Percentiles rank a stretch among this genome's conserved stretches.
These are phyloP conservation scores for Turdus rufiventris DNA, from an alignment of 2,113 vertebrate genomes.

Conservation along the genomic window DNA sequence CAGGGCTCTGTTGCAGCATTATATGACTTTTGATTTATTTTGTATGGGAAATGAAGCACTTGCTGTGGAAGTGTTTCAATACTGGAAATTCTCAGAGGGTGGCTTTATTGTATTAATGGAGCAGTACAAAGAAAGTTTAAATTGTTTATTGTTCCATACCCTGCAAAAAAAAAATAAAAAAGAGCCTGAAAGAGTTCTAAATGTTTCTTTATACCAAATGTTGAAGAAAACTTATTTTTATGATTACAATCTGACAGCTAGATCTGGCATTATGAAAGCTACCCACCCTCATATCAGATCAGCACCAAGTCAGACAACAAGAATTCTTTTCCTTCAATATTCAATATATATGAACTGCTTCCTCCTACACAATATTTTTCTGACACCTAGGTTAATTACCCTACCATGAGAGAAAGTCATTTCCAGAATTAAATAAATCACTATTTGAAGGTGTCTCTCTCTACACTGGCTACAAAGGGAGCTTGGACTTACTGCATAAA, in stretches of 20 bases:
- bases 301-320: neutral
- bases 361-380: neutral
- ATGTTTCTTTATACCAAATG: neutral
- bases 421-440: neutral
- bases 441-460: neutral
- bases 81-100: slow-evolving; percentile 28
- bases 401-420: neutral
- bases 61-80: neutral
- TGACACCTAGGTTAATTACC: neutral
- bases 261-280: neutral
- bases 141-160: neutral
- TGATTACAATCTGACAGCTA: neutral
- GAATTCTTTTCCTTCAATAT: neutral
- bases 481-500: neutral
- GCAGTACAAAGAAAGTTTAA: neutral
- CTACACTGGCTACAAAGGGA: neutral
- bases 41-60: neutral
- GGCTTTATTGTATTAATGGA: slow-evolving; percentile 31
- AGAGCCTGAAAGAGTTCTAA: neutral
- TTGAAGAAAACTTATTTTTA: slow-evolving; percentile 2
- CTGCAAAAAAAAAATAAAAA: neutral
- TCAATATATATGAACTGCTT: neutral
- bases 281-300: neutral
- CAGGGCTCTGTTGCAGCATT: slow-evolving; percentile 6
- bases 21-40: slow-evolving; percentile 41